These are phyloP conservation scores for Eupithecia subumbrata DNA, from an alignment of 2,888 invertebrate species.

Conservation along the genomic window DNA sequence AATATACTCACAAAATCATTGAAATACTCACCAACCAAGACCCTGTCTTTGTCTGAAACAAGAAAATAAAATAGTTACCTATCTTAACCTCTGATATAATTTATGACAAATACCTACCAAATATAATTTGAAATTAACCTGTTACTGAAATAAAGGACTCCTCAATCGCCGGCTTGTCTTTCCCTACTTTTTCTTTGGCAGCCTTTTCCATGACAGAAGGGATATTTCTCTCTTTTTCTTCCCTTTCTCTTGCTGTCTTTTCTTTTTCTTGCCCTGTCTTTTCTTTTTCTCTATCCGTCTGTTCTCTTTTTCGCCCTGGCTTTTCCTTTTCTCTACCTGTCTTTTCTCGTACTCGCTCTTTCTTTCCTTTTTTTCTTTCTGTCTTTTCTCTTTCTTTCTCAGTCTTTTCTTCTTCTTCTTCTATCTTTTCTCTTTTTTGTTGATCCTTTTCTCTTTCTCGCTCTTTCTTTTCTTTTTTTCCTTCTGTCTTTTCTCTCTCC, in stretches of 20 bases:
- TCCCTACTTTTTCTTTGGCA: constrained; percentile 13
- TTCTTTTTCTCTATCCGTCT: too few species aligned
- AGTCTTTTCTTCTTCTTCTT: too few species aligned
- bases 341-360: not conserved
- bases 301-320: too few species aligned
- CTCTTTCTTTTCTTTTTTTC: too few species aligned
- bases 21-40: constrained; percentile 57
- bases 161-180: constrained; percentile 2
- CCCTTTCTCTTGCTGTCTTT: too few species aligned
- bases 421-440: too few species aligned
- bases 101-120: not conserved
- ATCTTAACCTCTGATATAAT: not conserved
- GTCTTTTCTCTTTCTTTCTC: constrained; percentile 21
- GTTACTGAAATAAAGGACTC: constrained; percentile 46
- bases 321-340: not conserved
- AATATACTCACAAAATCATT: not conserved
- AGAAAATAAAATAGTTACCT: not conserved
- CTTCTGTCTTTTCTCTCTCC: too few species aligned
- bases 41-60: constrained; percentile 55
- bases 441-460: too few species aligned
- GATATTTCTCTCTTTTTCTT: too few species aligned
- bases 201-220: too few species aligned
- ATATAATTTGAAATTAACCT: constrained; percentile 40
- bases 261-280: too few species aligned
- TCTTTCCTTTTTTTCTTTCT: not conserved